Base-by-base conservation (phyloP, 2,113 vertebrate genomes). In the Microcebus murinus region DNA sequence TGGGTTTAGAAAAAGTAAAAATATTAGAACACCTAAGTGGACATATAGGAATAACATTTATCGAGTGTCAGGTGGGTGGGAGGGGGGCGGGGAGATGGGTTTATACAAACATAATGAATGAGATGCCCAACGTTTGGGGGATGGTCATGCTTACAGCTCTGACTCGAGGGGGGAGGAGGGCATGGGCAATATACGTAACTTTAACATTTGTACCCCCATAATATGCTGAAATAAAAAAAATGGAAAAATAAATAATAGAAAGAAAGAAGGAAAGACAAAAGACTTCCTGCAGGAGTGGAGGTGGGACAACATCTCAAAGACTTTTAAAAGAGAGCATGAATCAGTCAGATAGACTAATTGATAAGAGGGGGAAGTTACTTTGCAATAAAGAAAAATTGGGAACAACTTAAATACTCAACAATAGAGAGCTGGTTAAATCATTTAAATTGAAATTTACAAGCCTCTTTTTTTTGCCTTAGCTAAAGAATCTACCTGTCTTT, bases 321-420 rank as follows among this genome's bases (percentile, higher is more conserved):
- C 17, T 57, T 85, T 95, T 52, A 55, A 23, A 52, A 48, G 42
- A 87, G 20, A 80, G 65, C 52, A 70, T 61, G 23, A 90, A 65
- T 50, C 90, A 77, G 23, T 34, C 34, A 86, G 29, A 29, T 63
- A 63, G 27, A 29, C 11, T 63, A 63, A 20, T n/a, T 90, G 39
- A 83, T 57, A 92, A 39, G 10, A 77, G 55, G 21, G 34, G 29
- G 3, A 77, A 42, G 18, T 4, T 63, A 8, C 39, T 86, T 21
- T 57, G n/a, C 85, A 42, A 74, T 84, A 55, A 88, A 89, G 45
- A 65, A 96, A 91, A 88, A 52, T 65, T 80, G 50, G 23, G 31
- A 52, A 10, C 25, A 81, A 59, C 8, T 12, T 86, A 96, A 90
- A 48, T 76, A 57, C 45, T 21, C 61, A 39, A 79, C 25, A 23